Conservation (phyloP, 2,888 invertebrate genomes). For the Rhimphoctona megacephalus region DNA sequence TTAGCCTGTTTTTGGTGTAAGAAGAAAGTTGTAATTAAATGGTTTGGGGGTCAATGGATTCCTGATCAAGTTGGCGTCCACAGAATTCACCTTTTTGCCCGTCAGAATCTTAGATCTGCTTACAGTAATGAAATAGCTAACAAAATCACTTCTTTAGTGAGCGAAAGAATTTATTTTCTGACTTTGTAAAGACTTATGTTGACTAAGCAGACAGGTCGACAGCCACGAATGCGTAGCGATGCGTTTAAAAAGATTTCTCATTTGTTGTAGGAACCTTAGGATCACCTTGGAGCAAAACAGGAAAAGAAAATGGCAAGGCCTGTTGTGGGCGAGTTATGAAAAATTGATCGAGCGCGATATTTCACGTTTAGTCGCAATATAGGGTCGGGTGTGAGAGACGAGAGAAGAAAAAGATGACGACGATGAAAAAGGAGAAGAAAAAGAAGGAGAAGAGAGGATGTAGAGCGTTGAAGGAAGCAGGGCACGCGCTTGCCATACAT, state of each 20-base stretch:
- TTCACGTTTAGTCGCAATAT: conserved; percentile 81
- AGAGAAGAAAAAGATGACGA: conserved; percentile 38
- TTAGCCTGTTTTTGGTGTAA: background rate
- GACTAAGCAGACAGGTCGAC: background rate
- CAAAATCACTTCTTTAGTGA: background rate
- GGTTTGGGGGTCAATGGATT: background rate
- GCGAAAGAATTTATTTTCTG: background rate
- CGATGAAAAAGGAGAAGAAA: conserved; percentile 32
- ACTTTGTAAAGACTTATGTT: background rate
- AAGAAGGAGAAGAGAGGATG: conserved; percentile 19
- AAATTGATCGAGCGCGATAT: conserved; percentile 83
- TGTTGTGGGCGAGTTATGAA: conserved; percentile 78
- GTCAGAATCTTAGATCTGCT: background rate
- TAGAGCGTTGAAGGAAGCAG: conserved; percentile 78
- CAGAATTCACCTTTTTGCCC: background rate
- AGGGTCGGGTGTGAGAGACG: conserved; percentile 71
- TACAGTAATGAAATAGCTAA: background rate
- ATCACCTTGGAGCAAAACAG: background rate
- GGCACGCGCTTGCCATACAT: conserved; percentile 84
- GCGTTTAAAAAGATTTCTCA: background rate
- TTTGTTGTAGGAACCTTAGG: background rate
- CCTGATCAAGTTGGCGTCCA: background rate
- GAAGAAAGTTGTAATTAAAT: background rate
- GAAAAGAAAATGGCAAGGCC: conserved; percentile 53
- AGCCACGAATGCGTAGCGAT: background rate